These are phyloP conservation scores for Deroptyus accipitrinus DNA, from an alignment of 2,113 vertebrate genomes.

Conservation along the genomic window DNA sequence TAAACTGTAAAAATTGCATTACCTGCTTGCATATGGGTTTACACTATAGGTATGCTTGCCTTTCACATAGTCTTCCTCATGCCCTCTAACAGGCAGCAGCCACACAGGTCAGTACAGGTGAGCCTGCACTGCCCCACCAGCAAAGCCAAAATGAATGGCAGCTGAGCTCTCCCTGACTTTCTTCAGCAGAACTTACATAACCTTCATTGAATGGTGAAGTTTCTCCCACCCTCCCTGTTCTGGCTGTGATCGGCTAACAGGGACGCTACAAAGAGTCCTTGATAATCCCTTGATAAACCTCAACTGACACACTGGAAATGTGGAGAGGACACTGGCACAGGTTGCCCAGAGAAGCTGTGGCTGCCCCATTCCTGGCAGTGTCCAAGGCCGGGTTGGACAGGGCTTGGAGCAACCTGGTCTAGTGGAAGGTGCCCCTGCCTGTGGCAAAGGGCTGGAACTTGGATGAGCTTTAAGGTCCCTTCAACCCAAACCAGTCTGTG, in stretches of 20 bases:
- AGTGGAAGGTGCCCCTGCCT: background rate
- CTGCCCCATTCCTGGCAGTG: background rate
- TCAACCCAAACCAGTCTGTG: background rate
- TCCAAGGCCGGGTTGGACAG: background rate
- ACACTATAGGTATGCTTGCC: accelerated
- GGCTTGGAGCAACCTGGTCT: background rate
- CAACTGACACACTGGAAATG: background rate
- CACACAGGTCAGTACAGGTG: accelerated
- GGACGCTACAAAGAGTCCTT: background rate
- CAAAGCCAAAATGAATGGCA: accelerated
- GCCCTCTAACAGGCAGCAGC: background rate
- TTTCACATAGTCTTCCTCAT: background rate
- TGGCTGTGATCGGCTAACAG: accelerated
- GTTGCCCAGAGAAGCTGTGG: background rate
- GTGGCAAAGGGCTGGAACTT: background rate
- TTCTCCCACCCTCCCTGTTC: background rate
- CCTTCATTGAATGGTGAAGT: background rate
- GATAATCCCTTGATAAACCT: background rate
- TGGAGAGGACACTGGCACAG: background rate
- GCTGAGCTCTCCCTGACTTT: background rate
- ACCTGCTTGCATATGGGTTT: background rate
- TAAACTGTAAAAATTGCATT: background rate
- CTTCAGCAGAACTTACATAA: background rate
- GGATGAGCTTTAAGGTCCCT: background rate
- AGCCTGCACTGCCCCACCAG: background rate